phyloP scores from a whole-genome alignment of 1,140 invertebrate genomes.

The Bacillus rossius region DNA sequence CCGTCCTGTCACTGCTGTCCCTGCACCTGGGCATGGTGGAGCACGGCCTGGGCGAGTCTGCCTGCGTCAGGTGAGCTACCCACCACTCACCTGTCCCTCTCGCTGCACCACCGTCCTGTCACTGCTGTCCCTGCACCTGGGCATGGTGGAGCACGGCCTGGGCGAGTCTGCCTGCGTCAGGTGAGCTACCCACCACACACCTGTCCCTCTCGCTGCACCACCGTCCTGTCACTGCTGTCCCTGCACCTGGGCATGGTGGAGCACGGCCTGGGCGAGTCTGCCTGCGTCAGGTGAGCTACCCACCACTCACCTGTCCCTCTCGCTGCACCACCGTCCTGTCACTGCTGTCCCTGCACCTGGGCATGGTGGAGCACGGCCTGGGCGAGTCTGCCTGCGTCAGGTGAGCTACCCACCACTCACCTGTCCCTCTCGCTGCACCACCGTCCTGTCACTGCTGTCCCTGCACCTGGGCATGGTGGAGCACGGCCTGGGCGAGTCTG shows the following conservation, averaged over 20 bases:
- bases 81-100: slow-evolving; percentile 89
- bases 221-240: slow-evolving; percentile 86
- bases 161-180: slow-evolving; percentile 73
- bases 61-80: slow-evolving; percentile 64
- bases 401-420: slow-evolving; percentile 76
- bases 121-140: slow-evolving; percentile 85
- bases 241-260: slow-evolving; percentile 87
- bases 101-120: slow-evolving; percentile 86
- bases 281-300: slow-evolving; percentile 64
- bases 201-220: slow-evolving; percentile 78
- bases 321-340: slow-evolving; percentile 86
- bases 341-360: slow-evolving; percentile 85
- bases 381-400: slow-evolving; percentile 73
- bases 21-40: slow-evolving; percentile 87
- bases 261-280: slow-evolving; percentile 76
- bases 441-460: slow-evolving; percentile 86
- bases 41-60: slow-evolving; percentile 76
- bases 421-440: slow-evolving; percentile 85
- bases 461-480: slow-evolving; percentile 87
- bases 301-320: slow-evolving; percentile 89
- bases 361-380: slow-evolving; percentile 83
- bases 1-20: slow-evolving; percentile 86
- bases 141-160: slow-evolving; percentile 83
- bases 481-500: slow-evolving; percentile 76
- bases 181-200: too few species aligned